phyloP scores from a whole-genome alignment of 2,113 vertebrate genomes.

The Blennius ocellaris region DNA sequence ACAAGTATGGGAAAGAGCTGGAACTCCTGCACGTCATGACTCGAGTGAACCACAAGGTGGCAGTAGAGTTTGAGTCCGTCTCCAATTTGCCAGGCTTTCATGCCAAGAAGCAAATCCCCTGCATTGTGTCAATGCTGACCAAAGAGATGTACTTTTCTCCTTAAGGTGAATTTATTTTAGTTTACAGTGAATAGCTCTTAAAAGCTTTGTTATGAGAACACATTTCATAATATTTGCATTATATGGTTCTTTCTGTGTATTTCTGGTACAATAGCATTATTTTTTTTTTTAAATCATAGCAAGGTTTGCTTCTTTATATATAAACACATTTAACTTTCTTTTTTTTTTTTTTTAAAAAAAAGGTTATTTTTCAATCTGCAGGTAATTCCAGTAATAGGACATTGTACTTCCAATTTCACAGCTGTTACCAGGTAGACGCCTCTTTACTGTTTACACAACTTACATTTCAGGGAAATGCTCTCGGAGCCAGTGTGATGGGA shows the following conservation, averaged over 20 bases:
- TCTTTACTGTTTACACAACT: slow-evolving; percentile 46
- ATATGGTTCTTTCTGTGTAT: not conserved
- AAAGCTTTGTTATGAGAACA: slow-evolving; percentile 3
- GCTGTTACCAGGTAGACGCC: slow-evolving; percentile 1
- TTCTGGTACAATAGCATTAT: not conserved
- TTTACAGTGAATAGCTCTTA: not conserved
- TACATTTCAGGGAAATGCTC: slow-evolving; percentile 57
- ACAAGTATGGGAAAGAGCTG: slow-evolving; percentile 81
- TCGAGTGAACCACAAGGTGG: slow-evolving; percentile 94
- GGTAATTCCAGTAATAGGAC: not conserved
- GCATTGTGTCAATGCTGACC: slow-evolving; percentile 97
- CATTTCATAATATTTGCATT: slow-evolving; percentile 25
- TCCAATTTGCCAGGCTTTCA: slow-evolving; percentile 85
- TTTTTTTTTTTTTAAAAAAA: no score
- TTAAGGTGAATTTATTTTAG: slow-evolving; percentile 25
- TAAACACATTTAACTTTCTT: no score
- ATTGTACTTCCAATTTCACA: not conserved
- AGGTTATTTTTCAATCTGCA: not conserved
- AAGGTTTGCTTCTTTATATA: no score
- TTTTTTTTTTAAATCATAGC: not conserved
- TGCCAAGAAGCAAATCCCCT: slow-evolving; percentile 95
- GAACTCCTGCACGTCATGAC: slow-evolving; percentile 94
- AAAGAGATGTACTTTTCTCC: slow-evolving; percentile 92
- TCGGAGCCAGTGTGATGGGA: slow-evolving; percentile 7
- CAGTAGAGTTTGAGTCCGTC: slow-evolving; percentile 89